phyloP scores from a whole-genome alignment of 2,797 vertebrate genomes.

The Paratrypauchen microcephalus region DNA sequence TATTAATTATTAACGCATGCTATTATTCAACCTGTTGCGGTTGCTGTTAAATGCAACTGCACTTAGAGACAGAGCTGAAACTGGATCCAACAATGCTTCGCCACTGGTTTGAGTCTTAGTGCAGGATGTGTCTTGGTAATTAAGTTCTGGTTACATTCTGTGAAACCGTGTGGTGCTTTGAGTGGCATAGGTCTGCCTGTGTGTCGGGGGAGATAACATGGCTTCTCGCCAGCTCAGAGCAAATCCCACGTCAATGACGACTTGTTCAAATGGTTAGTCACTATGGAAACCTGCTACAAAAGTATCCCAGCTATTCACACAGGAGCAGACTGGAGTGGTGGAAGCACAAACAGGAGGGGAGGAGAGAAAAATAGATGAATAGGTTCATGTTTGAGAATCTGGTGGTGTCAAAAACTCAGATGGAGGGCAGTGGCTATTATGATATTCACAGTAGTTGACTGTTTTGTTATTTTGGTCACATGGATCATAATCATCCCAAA shows the following conservation, averaged over 20 bases:
- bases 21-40: constrained; percentile 14
- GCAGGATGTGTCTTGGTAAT: constrained; percentile 25
- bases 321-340: constrained; percentile 50
- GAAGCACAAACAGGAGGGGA: constrained; percentile 9
- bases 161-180: constrained; percentile 36
- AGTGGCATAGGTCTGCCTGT: constrained; percentile 47
- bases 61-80: constrained; percentile 12
- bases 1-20: constrained; percentile 21
- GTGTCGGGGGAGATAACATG: constrained; percentile 54
- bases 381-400: not conserved
- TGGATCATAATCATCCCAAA: not conserved
- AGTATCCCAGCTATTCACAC: constrained; percentile 75
- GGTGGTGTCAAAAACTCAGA: not conserved
- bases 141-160: constrained; percentile 30
- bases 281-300: constrained; percentile 75
- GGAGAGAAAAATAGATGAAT: constrained; percentile 37
- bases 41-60: constrained; percentile 13
- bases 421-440: not conserved
- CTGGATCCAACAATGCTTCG: not conserved
- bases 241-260: constrained; percentile 65
- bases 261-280: constrained; percentile 69
- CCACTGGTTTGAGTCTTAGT: not conserved
- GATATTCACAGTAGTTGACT: not conserved
- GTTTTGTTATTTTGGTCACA: not conserved
- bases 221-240: constrained; percentile 55